phyloP scores from a whole-genome alignment of 2,888 invertebrate species.

The Rhodophaea formosa region DNA sequence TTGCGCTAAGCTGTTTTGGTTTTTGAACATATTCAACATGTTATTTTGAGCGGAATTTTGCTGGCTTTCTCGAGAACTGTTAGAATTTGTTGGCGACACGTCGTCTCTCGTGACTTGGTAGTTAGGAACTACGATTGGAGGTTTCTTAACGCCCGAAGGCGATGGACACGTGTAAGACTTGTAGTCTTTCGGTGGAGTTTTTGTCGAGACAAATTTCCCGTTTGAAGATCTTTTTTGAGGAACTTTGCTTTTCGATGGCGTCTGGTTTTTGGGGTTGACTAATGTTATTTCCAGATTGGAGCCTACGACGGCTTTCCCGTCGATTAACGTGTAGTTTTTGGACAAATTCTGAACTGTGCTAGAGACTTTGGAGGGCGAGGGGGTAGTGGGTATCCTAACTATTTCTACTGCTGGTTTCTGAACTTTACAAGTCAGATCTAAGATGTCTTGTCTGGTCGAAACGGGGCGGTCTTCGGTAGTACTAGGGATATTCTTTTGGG shows the following conservation, averaged over 20 bases:
- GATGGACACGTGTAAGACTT: constrained; percentile 37
- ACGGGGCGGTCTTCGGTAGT: constrained; percentile 49
- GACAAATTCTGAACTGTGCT: constrained; percentile 68
- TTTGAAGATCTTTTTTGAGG: constrained; percentile 77
- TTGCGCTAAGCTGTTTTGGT: constrained; percentile 38
- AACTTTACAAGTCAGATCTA: constrained; percentile 82
- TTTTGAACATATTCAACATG: constrained; percentile 32
- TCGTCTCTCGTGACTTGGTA: constrained; percentile 62
- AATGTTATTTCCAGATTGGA: constrained; percentile 87
- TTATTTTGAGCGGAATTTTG: constrained; percentile 19
- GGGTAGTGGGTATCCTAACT: constrained; percentile 69
- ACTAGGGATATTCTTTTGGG: constrained; percentile 41
- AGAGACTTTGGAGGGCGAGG: constrained; percentile 56
- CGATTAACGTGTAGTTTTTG: constrained; percentile 68
- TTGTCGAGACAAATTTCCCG: constrained; percentile 78
- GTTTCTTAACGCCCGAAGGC: constrained; percentile 43
- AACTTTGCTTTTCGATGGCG: constrained; percentile 49
- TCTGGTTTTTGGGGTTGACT: constrained; percentile 75
- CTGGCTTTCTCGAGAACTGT: constrained; percentile 44
- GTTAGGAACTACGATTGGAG: constrained; percentile 56
- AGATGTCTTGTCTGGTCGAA: constrained; percentile 67
- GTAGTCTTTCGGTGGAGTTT: constrained; percentile 63
- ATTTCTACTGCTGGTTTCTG: constrained; percentile 80
- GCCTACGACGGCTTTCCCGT: constrained; percentile 74
- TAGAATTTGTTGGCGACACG: constrained; percentile 50